Evolutionary conservation across 2,797 vertebrate genomes (phyloP).

Genomic region (Borostomias antarcticus): DNA sequence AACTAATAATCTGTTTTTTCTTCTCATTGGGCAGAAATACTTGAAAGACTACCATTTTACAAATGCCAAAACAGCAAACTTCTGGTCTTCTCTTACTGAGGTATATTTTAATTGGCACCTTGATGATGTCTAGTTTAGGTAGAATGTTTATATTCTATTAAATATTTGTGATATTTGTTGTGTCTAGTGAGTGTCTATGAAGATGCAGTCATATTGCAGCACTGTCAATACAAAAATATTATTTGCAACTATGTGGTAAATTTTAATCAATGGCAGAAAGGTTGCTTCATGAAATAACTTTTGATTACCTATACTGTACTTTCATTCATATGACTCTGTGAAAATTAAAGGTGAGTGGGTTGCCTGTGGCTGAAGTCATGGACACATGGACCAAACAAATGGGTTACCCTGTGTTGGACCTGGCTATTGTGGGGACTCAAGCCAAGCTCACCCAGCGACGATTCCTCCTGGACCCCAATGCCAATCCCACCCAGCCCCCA

Average conservation of each 20-base stretch:
- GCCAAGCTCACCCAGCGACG: slow-evolving; percentile 78
- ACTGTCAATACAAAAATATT: no score
- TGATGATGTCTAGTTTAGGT: background rate
- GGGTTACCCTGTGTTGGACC: slow-evolving; percentile 88
- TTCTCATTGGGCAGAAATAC: slow-evolving; percentile 78
- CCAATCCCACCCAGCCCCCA: slow-evolving; percentile 69
- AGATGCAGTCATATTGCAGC: no score
- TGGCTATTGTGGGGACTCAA: slow-evolving; percentile 50
- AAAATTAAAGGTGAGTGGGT: slow-evolving; percentile 77
- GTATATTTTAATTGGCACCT: slow-evolving; percentile 67
- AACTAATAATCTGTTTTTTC: no score
- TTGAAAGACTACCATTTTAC: slow-evolving; percentile 73
- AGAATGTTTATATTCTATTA: no score
- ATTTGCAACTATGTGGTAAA: background rate
- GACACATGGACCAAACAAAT: slow-evolving; percentile 97
- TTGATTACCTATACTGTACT: background rate
- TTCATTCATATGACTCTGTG: background rate
- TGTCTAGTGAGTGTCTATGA: no score
- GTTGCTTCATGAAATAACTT: background rate
- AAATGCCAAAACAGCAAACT: slow-evolving; percentile 93
- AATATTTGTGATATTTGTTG: no score
- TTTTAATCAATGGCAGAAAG: background rate
- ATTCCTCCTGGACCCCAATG: slow-evolving; percentile 87
- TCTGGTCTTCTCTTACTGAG: slow-evolving; percentile 84
- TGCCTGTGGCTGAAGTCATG: slow-evolving; percentile 86